Percentiles rank a stretch among this genome's conserved stretches.
Evolutionary conservation across 2,797 vertebrate genomes (phyloP).

Genomic region (Xiphorhynchus erythropygius): DNA sequence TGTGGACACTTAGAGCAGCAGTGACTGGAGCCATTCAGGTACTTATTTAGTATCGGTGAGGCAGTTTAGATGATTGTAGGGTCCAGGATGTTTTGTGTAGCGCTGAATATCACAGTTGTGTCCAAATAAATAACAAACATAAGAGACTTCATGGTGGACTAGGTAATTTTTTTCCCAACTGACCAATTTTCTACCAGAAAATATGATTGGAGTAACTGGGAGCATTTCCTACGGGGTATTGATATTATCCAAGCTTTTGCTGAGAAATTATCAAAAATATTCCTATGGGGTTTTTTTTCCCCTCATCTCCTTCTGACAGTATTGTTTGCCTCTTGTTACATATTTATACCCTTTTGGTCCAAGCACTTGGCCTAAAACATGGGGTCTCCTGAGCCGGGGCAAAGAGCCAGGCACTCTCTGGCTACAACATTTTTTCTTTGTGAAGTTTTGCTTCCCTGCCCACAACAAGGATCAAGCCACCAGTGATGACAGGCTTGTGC

Average conservation of each 20-base stretch:
- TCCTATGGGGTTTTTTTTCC: rapidly evolving
- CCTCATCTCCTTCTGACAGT: not conserved
- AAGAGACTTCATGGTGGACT: not conserved
- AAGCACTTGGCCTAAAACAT: not conserved
- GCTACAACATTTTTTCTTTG: not conserved
- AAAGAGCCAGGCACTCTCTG: not conserved
- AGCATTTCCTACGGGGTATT: not conserved
- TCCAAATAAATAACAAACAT: slow-evolving; percentile 8
- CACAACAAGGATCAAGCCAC: not conserved
- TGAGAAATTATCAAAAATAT: not conserved
- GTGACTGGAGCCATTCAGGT: not conserved
- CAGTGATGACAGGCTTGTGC: not conserved
- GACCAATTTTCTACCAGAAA: not conserved
- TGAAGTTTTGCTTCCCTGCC: not conserved
- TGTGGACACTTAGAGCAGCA: not conserved
- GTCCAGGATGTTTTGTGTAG: not conserved
- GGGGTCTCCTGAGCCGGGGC: not conserved
- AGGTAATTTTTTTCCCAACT: not conserved
- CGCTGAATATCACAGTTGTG: not conserved
- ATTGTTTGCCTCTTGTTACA: not conserved
- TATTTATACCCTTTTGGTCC: not conserved
- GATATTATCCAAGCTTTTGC: not conserved
- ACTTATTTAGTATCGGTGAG: not conserved
- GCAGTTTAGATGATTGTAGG: not conserved
- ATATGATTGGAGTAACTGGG: not conserved